These are phyloP conservation scores for Drosophila takahashii DNA, from an alignment of 1,140 invertebrate genomes.

Conservation along the genomic window DNA sequence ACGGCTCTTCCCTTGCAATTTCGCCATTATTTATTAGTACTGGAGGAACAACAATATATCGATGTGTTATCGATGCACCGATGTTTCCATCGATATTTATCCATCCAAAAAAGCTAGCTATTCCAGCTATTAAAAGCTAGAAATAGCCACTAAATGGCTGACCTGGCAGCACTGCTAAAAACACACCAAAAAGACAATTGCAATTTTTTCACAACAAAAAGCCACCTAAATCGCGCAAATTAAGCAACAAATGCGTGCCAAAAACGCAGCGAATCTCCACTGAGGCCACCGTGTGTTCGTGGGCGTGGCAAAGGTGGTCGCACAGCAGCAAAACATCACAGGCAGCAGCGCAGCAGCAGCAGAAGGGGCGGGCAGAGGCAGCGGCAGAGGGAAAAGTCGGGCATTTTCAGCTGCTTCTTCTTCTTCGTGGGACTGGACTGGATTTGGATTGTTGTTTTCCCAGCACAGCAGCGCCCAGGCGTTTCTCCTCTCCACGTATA, in stretches of 20 bases:
- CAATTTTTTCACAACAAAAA: conserved; percentile 60
- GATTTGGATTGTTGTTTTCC: conserved; percentile 16
- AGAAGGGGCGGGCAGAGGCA: conserved; percentile 34
- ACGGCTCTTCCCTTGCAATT: too few species aligned
- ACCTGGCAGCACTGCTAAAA: too few species aligned
- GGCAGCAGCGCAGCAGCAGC: conserved; percentile 28
- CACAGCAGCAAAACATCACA: conserved; percentile 17
- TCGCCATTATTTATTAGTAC: too few species aligned
- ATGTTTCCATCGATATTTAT: too few species aligned
- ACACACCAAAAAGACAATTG: conserved; percentile 57
- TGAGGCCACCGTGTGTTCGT: conserved; percentile 36
- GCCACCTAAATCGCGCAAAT: conserved; percentile 37
- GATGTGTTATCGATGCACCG: too few species aligned
- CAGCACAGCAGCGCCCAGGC: conserved; percentile 17
- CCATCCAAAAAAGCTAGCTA: too few species aligned
- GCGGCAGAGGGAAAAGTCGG: conserved; percentile 50
- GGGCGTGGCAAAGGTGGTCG: conserved; percentile 30
- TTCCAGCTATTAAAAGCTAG: too few species aligned
- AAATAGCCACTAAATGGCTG: too few species aligned
- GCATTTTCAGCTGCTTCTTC: conserved; percentile 54
- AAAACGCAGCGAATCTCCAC: conserved; percentile 24
- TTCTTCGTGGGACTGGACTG: conserved; percentile 8
- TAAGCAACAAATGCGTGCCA: conserved; percentile 46
- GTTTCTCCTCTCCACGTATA: conserved; percentile 28
- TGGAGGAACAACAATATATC: too few species aligned